phyloP scores from a whole-genome alignment of 1,140 invertebrate genomes.

The Neotoxoptera formosana region DNA sequence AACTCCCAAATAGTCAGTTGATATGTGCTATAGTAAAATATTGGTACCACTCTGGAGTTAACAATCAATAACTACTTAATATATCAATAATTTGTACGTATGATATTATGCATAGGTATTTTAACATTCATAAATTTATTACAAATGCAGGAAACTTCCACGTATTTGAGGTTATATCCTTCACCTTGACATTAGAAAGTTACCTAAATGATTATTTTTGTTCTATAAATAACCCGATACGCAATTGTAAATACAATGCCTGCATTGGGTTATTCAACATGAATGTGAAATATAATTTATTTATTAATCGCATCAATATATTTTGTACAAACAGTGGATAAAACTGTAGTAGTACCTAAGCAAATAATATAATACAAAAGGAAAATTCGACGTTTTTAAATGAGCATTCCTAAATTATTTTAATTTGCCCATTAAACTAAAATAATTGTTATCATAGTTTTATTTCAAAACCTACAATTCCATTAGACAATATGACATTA shows the following conservation, averaged over 20 bases:
- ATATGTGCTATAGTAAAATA: neutral
- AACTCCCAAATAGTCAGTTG: neutral
- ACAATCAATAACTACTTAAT: neutral
- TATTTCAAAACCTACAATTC: neutral
- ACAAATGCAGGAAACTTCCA: neutral
- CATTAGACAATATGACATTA: constrained; percentile 5
- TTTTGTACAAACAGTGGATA: neutral
- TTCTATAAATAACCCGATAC: neutral
- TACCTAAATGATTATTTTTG: neutral
- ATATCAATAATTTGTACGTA: neutral
- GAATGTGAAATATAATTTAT: neutral
- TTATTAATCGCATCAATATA: neutral
- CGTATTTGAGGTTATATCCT: neutral
- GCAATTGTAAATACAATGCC: neutral
- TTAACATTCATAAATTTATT: neutral
- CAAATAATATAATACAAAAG: neutral
- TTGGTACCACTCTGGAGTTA: neutral
- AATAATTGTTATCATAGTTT: neutral
- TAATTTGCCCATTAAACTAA: neutral
- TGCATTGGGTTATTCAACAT: neutral
- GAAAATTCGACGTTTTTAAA: neutral
- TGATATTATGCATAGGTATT: neutral
- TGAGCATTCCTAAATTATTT: neutral
- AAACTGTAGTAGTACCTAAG: neutral
- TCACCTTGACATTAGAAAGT: constrained; percentile 29